phyloP scores from a whole-genome alignment of 1,140 invertebrate genomes.

The Homarus americanus region DNA sequence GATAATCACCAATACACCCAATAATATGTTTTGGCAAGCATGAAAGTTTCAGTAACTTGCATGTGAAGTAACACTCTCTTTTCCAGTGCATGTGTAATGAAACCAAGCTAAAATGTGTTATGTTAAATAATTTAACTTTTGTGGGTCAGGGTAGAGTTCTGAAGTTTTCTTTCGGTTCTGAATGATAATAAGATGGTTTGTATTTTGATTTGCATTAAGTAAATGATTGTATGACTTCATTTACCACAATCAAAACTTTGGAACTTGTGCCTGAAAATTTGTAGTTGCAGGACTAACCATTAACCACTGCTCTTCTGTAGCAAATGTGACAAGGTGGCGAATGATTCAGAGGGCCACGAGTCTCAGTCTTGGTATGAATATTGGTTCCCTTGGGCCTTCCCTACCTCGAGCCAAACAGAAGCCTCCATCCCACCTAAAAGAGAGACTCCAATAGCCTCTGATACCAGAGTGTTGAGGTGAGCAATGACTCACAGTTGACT shows the following conservation, averaged over 20 bases:
- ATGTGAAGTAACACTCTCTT: too few species aligned
- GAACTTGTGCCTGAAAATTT: neutral
- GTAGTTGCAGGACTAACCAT: conserved; percentile 23
- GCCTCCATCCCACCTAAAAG: conserved; percentile 80
- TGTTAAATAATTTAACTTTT: too few species aligned
- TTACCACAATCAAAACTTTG: neutral
- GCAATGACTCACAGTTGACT: conserved; percentile 43
- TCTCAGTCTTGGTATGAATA: conserved; percentile 73
- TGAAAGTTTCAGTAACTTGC: too few species aligned
- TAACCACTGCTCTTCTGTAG: conserved; percentile 36
- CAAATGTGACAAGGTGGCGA: conserved; percentile 17
- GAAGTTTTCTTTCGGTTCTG: too few species aligned
- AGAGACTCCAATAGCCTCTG: conserved; percentile 36
- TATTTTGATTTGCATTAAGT: too few species aligned
- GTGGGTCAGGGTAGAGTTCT: too few species aligned
- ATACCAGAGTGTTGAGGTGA: conserved; percentile 63
- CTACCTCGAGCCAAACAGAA: conserved; percentile 81
- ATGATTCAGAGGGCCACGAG: conserved; percentile 27
- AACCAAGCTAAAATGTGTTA: too few species aligned
- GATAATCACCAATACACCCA: too few species aligned
- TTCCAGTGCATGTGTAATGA: too few species aligned
- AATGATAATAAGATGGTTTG: too few species aligned
- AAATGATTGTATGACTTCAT: too few species aligned
- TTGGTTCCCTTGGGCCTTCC: conserved; percentile 73
- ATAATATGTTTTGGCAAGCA: too few species aligned